Evolutionary conservation across 1,140 invertebrate species (phyloP).

Genomic region (Apis laboriosa): DNA sequence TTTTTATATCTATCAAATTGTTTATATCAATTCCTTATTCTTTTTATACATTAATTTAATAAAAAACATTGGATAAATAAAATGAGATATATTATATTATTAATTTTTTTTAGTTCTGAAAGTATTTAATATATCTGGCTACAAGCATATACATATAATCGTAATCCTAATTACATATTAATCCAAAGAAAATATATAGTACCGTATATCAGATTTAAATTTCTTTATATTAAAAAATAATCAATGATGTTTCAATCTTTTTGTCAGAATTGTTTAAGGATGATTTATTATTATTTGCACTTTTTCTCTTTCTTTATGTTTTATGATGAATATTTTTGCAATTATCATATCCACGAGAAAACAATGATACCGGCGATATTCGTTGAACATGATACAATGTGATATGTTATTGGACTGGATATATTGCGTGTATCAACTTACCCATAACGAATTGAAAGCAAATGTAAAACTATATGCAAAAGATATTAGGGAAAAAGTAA

Average conservation of each 20-base stretch:
- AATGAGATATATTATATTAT: too few relatives aligned
- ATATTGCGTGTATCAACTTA: slow-evolving; percentile 22
- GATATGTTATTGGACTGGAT: slow-evolving; percentile 12
- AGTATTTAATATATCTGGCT: too few relatives aligned
- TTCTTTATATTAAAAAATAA: slow-evolving; percentile 33
- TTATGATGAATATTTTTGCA: slow-evolving; percentile 24
- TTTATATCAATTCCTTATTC: too few relatives aligned
- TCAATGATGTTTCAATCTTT: slow-evolving; percentile 33
- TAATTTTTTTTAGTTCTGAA: too few relatives aligned
- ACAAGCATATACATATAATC: slow-evolving; percentile 15
- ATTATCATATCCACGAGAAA: not conserved
- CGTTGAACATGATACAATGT: slow-evolving; percentile 2
- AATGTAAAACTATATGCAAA: slow-evolving; percentile 4
- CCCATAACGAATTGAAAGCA: slow-evolving; percentile 1
- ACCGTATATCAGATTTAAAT: not conserved
- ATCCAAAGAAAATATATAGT: slow-evolving; percentile 33
- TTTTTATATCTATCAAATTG: too few relatives aligned
- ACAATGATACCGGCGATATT: slow-evolving; percentile 16
- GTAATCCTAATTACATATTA: slow-evolving; percentile 14
- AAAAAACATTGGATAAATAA: too few relatives aligned
- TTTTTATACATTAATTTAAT: too few relatives aligned
- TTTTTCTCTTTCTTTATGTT: not conserved
- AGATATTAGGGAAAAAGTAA: not conserved
- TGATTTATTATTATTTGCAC: not conserved
- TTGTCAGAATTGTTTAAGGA: slow-evolving; percentile 39